phyloP scores from a whole-genome alignment of 37 sponge, comb jelly and placozoan genomes.

The Ephydatia muelleri region DNA sequence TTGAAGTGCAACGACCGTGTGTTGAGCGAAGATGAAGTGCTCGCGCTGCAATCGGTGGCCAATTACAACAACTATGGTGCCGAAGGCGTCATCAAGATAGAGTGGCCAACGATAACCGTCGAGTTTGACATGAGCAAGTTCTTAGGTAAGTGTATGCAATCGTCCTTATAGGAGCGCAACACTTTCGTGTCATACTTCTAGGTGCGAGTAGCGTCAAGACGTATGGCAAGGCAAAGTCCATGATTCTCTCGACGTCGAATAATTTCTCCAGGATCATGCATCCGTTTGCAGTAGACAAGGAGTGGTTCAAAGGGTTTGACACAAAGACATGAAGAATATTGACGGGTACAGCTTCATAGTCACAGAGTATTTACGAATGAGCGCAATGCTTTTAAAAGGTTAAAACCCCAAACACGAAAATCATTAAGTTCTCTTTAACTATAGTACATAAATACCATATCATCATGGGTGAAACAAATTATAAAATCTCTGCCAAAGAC shows the following conservation, averaged over 20 bases:
- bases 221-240: neutral
- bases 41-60: neutral
- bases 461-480: too few relatives aligned
- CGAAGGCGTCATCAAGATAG: slow-evolving; percentile 19
- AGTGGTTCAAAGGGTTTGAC: slow-evolving; percentile 15
- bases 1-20: neutral
- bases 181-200: too few relatives aligned
- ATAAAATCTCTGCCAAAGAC: too few relatives aligned
- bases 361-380: too few relatives aligned
- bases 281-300: slow-evolving; percentile 31
- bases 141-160: slow-evolving; percentile 25
- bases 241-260: slow-evolving; percentile 18
- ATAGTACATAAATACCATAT: too few relatives aligned
- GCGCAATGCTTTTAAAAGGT: too few relatives aligned
- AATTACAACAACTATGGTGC: slow-evolving; percentile 20
- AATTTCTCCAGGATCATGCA: slow-evolving; percentile 25
- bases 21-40: neutral
- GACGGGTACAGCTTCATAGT: slow-evolving; percentile 6
- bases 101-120: slow-evolving; percentile 33
- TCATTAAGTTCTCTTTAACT: too few relatives aligned
- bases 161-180: too few relatives aligned
- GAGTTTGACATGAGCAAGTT: slow-evolving; percentile 41
- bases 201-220: neutral
- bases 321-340: slow-evolving; percentile 26
- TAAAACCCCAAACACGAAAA: too few relatives aligned